phyloP scores from a whole-genome alignment of 1,140 invertebrate species.

The Microplitis demolitor region DNA sequence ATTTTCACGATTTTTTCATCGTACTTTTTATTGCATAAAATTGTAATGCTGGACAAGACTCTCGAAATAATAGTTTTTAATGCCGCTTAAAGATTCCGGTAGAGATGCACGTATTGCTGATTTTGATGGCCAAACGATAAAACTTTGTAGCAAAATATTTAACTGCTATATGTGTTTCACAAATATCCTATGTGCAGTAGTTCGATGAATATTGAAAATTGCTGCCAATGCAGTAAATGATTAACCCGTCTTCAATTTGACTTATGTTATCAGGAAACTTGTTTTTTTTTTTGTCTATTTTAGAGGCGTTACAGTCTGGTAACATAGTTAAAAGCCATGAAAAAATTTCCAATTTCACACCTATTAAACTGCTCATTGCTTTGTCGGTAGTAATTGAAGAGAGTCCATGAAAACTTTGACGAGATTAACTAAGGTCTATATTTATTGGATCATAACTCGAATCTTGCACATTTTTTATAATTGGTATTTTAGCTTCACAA shows the following conservation, averaged over 20 bases:
- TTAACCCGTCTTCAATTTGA: constrained; percentile 25
- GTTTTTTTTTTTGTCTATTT: neutral
- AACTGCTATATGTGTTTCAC: constrained; percentile 11
- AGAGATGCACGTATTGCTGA: constrained; percentile 27
- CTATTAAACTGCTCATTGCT: neutral
- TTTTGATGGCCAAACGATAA: constrained; percentile 32
- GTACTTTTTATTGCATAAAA: too few relatives aligned
- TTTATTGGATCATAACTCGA: neutral
- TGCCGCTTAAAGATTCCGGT: constrained; percentile 37
- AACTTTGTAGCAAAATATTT: constrained; percentile 16
- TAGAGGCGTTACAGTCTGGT: neutral
- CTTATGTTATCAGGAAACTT: neutral
- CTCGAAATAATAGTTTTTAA: too few relatives aligned
- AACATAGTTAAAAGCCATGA: neutral
- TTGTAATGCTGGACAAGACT: too few relatives aligned
- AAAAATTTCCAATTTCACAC: neutral
- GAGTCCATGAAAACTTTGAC: neutral
- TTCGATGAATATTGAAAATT: constrained; percentile 22
- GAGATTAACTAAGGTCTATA: neutral
- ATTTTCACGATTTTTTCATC: too few relatives aligned
- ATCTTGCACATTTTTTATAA: neutral
- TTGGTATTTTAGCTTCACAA: neutral
- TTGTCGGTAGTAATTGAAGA: neutral
- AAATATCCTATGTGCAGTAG: constrained; percentile 31
- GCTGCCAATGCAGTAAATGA: constrained; percentile 13